phyloP scores from a whole-genome alignment of 2,797 vertebrate species.

The Pelobates cultripes region DNA sequence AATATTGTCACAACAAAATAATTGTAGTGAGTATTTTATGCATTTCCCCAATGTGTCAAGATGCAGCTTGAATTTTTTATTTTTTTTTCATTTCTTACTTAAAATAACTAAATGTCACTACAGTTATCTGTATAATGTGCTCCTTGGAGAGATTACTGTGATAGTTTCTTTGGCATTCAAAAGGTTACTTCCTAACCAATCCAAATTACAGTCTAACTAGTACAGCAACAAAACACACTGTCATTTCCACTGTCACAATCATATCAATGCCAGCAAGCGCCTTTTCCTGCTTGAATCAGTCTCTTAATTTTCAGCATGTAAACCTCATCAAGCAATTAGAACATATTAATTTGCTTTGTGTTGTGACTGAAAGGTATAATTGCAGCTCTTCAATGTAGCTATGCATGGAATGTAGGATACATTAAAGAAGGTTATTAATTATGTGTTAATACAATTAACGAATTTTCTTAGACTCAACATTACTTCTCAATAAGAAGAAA shows the following conservation, averaged over 20 bases:
- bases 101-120: too few species aligned
- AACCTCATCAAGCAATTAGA: constrained; percentile 50
- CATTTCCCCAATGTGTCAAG: too few species aligned
- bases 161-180: not conserved
- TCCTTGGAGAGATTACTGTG: not conserved
- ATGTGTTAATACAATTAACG: constrained; percentile 44
- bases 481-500: constrained; percentile 49
- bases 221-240: constrained; percentile 24
- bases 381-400: constrained; percentile 38
- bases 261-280: constrained; percentile 41
- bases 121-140: not conserved
- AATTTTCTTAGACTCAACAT: constrained; percentile 33
- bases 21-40: too few species aligned
- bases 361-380: constrained; percentile 49
- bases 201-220: constrained; percentile 2
- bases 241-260: constrained; percentile 39
- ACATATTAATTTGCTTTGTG: constrained; percentile 54
- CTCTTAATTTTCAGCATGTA: constrained; percentile 44
- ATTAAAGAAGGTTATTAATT: constrained; percentile 38
- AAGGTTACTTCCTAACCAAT: not conserved
- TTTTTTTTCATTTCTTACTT: too few species aligned
- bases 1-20: too few species aligned
- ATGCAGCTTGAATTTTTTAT: too few species aligned
- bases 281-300: constrained; percentile 42
- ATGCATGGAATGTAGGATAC: constrained; percentile 32